Conservation (phyloP, 2,797 vertebrate species). For the Clarias pachynema region DNA sequence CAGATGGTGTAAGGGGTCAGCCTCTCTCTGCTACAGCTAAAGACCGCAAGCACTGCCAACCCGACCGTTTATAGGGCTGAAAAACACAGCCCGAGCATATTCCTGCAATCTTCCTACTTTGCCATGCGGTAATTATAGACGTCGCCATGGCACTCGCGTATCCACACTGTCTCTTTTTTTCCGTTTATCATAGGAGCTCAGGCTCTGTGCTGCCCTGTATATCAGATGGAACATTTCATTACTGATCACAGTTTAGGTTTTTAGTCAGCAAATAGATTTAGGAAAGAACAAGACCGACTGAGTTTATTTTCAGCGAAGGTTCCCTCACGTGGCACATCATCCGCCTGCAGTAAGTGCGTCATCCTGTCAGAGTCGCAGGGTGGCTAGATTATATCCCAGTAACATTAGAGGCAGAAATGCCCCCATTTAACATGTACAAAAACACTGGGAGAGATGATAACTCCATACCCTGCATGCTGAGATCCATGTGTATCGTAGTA, state of each 20-base stretch:
- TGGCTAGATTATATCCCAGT: background rate
- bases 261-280: conserved; percentile 38
- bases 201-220: conserved; percentile 18
- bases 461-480: background rate
- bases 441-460: background rate
- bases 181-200: conserved; percentile 13
- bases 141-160: conserved; percentile 25
- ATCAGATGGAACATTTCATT: conserved; percentile 46
- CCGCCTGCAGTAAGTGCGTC: background rate
- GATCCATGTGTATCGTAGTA: background rate
- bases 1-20: conserved; percentile 57
- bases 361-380: background rate
- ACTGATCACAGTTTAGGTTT: conserved; percentile 38
- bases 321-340: background rate
- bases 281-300: background rate
- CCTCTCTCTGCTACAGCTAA: conserved; percentile 26
- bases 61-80: conserved; percentile 36
- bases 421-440: background rate
- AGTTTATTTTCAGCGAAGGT: background rate
- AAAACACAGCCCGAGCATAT: conserved; percentile 36
- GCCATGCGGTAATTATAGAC: conserved; percentile 44
- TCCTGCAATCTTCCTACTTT: conserved; percentile 29
- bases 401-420: background rate
- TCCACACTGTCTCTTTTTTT: conserved; percentile 7
- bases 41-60: conserved; percentile 33